Evolutionary conservation across 2,797 vertebrate species (phyloP).

Genomic region (Lophotriccus pileatus): DNA sequence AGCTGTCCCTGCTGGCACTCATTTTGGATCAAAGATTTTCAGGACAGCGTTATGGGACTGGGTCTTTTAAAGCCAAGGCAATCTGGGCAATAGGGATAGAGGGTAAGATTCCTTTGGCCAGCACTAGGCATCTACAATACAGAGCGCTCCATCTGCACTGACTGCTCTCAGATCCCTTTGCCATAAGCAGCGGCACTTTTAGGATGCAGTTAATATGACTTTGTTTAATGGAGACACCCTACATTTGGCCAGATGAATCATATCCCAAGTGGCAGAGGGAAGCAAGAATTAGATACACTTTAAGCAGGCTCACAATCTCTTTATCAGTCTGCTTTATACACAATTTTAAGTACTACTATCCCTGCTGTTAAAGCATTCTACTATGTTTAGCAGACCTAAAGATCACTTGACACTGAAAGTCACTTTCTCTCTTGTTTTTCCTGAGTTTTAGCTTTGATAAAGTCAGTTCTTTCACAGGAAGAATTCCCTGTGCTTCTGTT

Average conservation of each 20-base stretch:
- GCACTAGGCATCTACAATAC: accelerated
- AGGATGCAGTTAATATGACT: neutral
- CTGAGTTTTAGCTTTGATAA: neutral
- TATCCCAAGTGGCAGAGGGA: neutral
- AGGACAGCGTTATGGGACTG: neutral
- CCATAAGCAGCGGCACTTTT: neutral
- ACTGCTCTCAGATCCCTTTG: neutral
- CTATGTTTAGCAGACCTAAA: neutral
- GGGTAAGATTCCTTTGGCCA: neutral
- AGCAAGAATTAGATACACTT: neutral
- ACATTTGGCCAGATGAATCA: neutral
- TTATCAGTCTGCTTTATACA: neutral
- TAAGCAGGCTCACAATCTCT: neutral
- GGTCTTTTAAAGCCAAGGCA: neutral
- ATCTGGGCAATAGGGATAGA: neutral
- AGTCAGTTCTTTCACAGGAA: neutral
- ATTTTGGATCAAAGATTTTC: neutral
- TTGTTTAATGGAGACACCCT: neutral
- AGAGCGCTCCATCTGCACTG: neutral
- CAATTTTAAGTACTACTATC: neutral
- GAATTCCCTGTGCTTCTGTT: neutral
- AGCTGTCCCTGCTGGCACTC: neutral
- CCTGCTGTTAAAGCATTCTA: neutral
- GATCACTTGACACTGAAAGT: neutral
- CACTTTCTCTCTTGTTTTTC: neutral